A percentile compares a stretch with the other conserved stretches of the same genome.
These are phyloP conservation scores for Orthosia cruda DNA, from an alignment of 2,888 invertebrate species.

Conservation along the genomic window DNA sequence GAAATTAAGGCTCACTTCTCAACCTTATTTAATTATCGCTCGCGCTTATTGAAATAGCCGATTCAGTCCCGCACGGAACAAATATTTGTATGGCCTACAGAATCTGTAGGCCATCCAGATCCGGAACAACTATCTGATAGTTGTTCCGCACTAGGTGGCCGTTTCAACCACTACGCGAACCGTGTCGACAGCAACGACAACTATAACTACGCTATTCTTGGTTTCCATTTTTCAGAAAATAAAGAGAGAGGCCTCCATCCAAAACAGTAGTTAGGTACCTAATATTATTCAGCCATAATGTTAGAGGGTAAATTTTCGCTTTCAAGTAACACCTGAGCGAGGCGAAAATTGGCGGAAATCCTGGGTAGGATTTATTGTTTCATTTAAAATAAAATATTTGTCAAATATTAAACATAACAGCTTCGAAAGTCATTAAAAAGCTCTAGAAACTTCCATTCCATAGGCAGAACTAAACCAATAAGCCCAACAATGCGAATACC, in stretches of 20 bases:
- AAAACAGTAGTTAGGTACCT: not conserved
- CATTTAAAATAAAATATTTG: slow-evolving; percentile 39
- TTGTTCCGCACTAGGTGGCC: too few species aligned
- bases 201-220: too few species aligned
- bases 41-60: too few species aligned
- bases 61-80: too few species aligned
- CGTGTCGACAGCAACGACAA: too few species aligned
- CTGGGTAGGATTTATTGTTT: slow-evolving; percentile 25
- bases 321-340: slow-evolving; percentile 12
- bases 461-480: slow-evolving; percentile 41
- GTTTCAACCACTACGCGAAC: too few species aligned
- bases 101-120: too few species aligned
- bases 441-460: slow-evolving; percentile 30
- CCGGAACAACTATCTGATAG: too few species aligned
- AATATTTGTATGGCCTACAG: too few species aligned
- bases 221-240: not conserved
- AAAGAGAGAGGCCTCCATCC: not conserved
- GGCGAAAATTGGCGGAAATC: slow-evolving; percentile 3
- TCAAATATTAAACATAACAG: slow-evolving; percentile 32
- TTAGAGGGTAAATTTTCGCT: not conserved
- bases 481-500: slow-evolving; percentile 45
- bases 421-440: slow-evolving; percentile 43
- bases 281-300: not conserved
- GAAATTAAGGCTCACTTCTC: too few species aligned
- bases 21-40: too few species aligned